Base-by-base conservation (phyloP, 2,888 invertebrate species). In the Cryptocheilus praepositus region DNA sequence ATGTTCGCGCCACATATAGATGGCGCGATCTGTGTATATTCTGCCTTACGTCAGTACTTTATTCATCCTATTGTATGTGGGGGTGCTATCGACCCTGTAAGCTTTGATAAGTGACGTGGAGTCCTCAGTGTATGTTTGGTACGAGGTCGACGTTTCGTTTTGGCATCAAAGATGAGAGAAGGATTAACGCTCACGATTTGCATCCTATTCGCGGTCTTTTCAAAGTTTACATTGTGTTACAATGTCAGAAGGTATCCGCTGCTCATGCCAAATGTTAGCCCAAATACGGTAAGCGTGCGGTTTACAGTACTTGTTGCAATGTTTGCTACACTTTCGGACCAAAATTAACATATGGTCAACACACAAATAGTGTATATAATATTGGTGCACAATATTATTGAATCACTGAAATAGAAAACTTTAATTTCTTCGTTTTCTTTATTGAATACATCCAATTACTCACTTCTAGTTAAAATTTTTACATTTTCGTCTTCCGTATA, bases 201-300 rank as follows among this genome's bases (percentile, higher is more conserved):
- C 36, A n/a, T 71, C 36, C 19, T 64, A 43, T 61, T 80, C 2
- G 36, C 61, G 7, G 55, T 75, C 56, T 45, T 78, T 25, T 64
- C 75, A 4, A 63, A 76, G 19, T 54, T 71, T 43, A 70, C 63
- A n/a, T 62, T 71, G 25, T 82, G 86, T 64, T 83, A 86, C 59
- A 72, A 64, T 25, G 85, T 90, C 21, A 89, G 90, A 62, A 91
- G 91, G 70, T 95, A 93, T 85, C 91, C 94, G 65, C 91, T 96
- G 79, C 89, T 94, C 21, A 96, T 96, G 96, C 96, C 96, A 70
- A 93, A 94, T 89, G 95, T 96, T 61, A 92, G 91, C 83, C 95
- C 96, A 25, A 91, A 93, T 83, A 92, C 91, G 90, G 95, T 96
- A 91, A 92, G 93, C 91, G 72, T 49, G n/a, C 16, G n/a, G 49